A percentile compares a stretch with the other conserved stretches of the same genome.
Evolutionary conservation across 2,113 vertebrate species (phyloP).

Genomic region (Polypterus senegalus): DNA sequence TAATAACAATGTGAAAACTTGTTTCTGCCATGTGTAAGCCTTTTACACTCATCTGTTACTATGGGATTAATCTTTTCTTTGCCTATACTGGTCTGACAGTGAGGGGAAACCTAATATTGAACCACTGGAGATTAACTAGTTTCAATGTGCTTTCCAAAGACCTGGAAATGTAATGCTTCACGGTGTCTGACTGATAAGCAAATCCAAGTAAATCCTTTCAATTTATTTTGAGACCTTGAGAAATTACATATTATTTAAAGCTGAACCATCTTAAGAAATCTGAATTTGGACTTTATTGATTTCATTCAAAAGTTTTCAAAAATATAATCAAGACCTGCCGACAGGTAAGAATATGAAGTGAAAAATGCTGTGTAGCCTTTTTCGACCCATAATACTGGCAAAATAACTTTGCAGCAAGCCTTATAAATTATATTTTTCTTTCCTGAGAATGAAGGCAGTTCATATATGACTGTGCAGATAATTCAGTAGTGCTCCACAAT

Average conservation of each 20-base stretch:
- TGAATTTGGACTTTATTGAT: constrained; percentile 37
- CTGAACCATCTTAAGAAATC: constrained; percentile 39
- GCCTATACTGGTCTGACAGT: constrained; percentile 48
- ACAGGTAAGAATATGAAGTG: neutral
- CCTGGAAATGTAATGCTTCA: constrained; percentile 49
- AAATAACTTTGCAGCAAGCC: too few species aligned
- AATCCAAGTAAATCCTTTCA: constrained; percentile 71
- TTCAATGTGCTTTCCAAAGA: constrained; percentile 61
- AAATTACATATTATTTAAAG: constrained; percentile 62
- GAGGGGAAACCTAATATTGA: constrained; percentile 52
- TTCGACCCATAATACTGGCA: too few species aligned
- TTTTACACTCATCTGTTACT: constrained; percentile 34
- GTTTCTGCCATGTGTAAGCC: constrained; percentile 24
- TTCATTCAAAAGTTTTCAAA: constrained; percentile 9
- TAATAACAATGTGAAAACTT: constrained; percentile 30
- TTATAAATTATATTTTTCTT: too few species aligned
- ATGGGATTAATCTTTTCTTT: constrained; percentile 47
- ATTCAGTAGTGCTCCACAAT: too few species aligned
- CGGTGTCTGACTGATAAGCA: constrained; percentile 67
- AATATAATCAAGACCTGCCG: neutral
- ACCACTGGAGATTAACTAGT: constrained; percentile 58
- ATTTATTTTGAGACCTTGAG: constrained; percentile 63
- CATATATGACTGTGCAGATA: too few species aligned
- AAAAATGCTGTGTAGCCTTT: too few species aligned
- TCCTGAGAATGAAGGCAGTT: too few species aligned